A percentile compares a stretch with the other conserved stretches of the same genome.
phyloP scores from a whole-genome alignment of 2,113 vertebrate species.

The Tetrax tetrax region DNA sequence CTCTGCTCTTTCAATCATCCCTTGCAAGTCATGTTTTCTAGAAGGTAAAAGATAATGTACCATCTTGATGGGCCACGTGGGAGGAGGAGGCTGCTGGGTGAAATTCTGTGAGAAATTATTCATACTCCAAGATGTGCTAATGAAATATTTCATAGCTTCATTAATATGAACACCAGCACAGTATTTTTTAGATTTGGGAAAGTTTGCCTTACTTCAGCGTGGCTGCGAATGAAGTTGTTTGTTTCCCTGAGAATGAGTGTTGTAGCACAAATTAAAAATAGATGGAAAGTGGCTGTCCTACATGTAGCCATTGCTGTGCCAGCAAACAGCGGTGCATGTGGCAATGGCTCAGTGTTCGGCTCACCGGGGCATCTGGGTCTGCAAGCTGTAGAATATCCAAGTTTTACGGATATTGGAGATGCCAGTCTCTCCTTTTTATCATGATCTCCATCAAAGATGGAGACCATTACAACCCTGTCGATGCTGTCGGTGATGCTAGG shows the following conservation, averaged over 20 bases:
- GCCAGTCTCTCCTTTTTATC: background rate
- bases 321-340: background rate
- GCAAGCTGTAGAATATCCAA: background rate
- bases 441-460: background rate
- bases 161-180: background rate
- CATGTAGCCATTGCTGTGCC: background rate
- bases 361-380: background rate
- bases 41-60: background rate
- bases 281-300: background rate
- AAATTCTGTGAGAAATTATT: constrained; percentile 43
- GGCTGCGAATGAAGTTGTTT: background rate
- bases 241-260: background rate
- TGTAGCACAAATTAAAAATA: background rate
- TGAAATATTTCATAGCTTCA: constrained; percentile 31
- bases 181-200: background rate
- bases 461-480: background rate
- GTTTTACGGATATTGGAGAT: background rate
- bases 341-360: background rate
- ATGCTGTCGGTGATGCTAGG: background rate
- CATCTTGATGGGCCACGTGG: background rate
- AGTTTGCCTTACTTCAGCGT: background rate
- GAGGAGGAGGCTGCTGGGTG: background rate
- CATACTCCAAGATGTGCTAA: constrained; percentile 12
- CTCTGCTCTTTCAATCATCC: background rate
- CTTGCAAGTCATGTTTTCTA: background rate